Conservation (phyloP, 2,797 vertebrate species). For the Carapus acus region DNA sequence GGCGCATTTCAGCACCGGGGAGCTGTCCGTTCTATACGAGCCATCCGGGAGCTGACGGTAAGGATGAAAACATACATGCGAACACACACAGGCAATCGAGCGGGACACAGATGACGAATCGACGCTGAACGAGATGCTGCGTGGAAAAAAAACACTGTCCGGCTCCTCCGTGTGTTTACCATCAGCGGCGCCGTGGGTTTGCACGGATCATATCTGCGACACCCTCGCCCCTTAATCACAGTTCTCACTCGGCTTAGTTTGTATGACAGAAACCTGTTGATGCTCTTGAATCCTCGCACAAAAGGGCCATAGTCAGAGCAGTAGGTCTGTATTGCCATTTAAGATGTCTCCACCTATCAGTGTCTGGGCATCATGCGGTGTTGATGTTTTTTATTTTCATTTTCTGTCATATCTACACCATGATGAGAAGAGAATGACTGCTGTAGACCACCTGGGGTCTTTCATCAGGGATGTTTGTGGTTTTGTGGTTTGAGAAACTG, state of each 20-base stretch:
- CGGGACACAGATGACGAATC: background rate
- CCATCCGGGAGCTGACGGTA: conserved; percentile 41
- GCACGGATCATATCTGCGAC: conserved; percentile 21
- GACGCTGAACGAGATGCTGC: too few species aligned
- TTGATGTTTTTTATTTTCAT: too few species aligned
- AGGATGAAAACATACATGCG: conserved; percentile 13
- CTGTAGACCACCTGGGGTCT: too few species aligned
- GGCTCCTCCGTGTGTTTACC: background rate
- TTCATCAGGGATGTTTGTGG: too few species aligned
- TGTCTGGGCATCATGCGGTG: too few species aligned
- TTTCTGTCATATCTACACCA: too few species aligned
- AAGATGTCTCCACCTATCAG: too few species aligned
- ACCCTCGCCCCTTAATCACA: background rate
- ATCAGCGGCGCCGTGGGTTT: background rate
- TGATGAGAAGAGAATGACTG: too few species aligned
- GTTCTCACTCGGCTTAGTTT: conserved; percentile 22
- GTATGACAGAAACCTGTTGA: conserved; percentile 50
- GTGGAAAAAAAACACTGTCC: background rate
- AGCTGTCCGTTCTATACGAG: conserved; percentile 52
- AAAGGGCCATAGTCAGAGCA: background rate
- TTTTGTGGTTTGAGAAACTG: too few species aligned
- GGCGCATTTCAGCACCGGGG: conserved; percentile 55
- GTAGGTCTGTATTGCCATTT: too few species aligned
- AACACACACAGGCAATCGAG: background rate
- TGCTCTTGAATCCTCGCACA: background rate